Conservation (phyloP, 2,113 vertebrate genomes). For the Esox niger region DNA sequence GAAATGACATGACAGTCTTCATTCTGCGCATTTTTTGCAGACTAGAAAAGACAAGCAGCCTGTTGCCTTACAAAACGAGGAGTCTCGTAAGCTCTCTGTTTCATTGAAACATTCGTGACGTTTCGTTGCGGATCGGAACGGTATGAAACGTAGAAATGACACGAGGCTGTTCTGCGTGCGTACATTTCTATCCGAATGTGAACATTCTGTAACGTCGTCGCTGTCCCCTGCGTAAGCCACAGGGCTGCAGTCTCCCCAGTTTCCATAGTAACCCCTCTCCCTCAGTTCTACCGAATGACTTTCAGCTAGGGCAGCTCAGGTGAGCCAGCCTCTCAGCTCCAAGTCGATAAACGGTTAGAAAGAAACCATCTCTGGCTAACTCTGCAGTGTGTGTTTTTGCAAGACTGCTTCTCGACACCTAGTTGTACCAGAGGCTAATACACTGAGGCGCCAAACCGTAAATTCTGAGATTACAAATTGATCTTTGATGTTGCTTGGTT, state of each 20-base stretch:
- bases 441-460: slow-evolving; percentile 41
- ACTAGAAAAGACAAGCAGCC: not conserved
- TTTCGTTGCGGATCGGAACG: too few species aligned
- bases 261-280: slow-evolving; percentile 62
- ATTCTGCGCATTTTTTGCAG: too few species aligned
- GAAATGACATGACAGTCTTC: not conserved
- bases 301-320: slow-evolving; percentile 49
- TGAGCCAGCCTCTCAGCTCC: slow-evolving; percentile 43
- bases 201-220: too few species aligned
- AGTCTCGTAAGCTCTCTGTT: too few species aligned
- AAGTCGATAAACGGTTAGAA: slow-evolving; percentile 36
- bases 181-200: too few species aligned
- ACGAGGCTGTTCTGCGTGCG: too few species aligned
- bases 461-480: slow-evolving; percentile 42
- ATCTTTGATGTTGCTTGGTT: slow-evolving; percentile 51
- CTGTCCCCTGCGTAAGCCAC: slow-evolving; percentile 15
- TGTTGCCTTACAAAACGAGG: not conserved
- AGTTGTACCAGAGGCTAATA: slow-evolving; percentile 19
- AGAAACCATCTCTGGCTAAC: not conserved
- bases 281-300: slow-evolving; percentile 34
- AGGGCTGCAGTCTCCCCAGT: slow-evolving; percentile 59
- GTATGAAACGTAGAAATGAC: too few species aligned
- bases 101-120: too few species aligned
- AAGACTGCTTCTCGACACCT: slow-evolving; percentile 12
- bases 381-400: too few species aligned